Base-by-base conservation (phyloP, 2,113 vertebrate genomes). In the Chrysochloris asiatica region DNA sequence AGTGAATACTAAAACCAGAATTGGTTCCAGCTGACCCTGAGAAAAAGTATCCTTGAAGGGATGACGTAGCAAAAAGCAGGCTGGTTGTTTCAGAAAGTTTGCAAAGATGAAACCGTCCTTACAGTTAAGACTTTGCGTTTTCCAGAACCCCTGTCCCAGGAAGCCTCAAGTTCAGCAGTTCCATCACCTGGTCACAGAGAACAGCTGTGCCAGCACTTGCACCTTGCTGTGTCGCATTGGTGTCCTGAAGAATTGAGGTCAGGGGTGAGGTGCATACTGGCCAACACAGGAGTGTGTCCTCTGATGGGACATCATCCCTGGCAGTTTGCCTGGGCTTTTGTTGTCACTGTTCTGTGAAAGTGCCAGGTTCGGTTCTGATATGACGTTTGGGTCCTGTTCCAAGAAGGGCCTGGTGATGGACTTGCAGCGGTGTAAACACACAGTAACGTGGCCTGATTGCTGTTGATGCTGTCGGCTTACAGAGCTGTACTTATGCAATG, bases 371-470 rank as follows among this genome's bases (percentile, higher is more conserved):
- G 52, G 38, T 26, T 30, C 76, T 91, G 82, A 43, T 21, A 0
- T 86, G 79, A 54, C 50, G 21, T 91, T n/a, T 86, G n/a, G 82
- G 82, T 80, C 61, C 82, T 28, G 4, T 93, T 90, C 94, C 85
- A 41, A 28, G 88, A 91, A 90, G 36, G 61, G 12, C 86, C 8
- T 22, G 50, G 56, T 88, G 45, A 72, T 86, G 17, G 36, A 78
- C 36, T n/a, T 6, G 22, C 41, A 12, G 59, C 4, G 0, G 11
- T 63, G 50, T 30, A 13, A 14, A 72, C 89, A 21, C 3, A 5
- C 14, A 38, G 28, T 47, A 26, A 1, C 16, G 14, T 0, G 33
- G 36, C 6, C n/a, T n/a, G n/a, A n/a, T 69, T 45, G 41, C 38
- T 61, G 6, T 45, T 38, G 76, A 4, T 24, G 1, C 86, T 71